These are phyloP conservation scores for Eupithecia subfuscata DNA, from an alignment of 2,888 invertebrate genomes.

Conservation along the genomic window DNA sequence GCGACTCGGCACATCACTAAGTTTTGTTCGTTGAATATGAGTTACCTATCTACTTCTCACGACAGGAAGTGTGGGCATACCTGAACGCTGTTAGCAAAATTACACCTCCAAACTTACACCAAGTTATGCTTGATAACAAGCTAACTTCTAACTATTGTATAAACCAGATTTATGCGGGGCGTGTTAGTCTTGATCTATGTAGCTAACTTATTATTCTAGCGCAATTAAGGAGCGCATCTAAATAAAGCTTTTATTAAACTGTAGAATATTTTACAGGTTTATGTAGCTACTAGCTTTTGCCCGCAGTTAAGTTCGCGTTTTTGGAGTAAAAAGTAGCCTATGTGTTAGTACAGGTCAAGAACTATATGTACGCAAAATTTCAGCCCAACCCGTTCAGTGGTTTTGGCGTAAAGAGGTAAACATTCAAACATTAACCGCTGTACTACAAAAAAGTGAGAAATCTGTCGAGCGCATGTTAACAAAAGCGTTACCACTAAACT, in stretches of 20 bases:
- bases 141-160: slow-evolving; percentile 36
- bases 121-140: slow-evolving; percentile 36
- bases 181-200: slow-evolving; percentile 12
- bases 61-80: slow-evolving; percentile 44
- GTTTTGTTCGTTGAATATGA: slow-evolving; percentile 65
- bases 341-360: no score
- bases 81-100: slow-evolving; percentile 44
- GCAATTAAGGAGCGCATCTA: not conserved
- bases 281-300: not conserved
- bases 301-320: not conserved
- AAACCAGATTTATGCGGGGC: slow-evolving; percentile 33
- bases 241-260: not conserved
- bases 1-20: no score
- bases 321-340: not conserved
- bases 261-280: not conserved
- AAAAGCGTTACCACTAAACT: no score
- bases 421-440: no score
- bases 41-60: slow-evolving; percentile 51
- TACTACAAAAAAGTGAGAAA: no score
- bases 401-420: not conserved
- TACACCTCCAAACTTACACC: slow-evolving; percentile 38
- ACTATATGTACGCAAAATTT: not conserved
- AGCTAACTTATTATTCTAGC: not conserved
- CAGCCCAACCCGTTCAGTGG: no score
- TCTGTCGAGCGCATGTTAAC: no score